Evolutionary conservation across 2,797 vertebrate genomes (phyloP).

Genomic region (Mormyrus proboscirostris): DNA sequence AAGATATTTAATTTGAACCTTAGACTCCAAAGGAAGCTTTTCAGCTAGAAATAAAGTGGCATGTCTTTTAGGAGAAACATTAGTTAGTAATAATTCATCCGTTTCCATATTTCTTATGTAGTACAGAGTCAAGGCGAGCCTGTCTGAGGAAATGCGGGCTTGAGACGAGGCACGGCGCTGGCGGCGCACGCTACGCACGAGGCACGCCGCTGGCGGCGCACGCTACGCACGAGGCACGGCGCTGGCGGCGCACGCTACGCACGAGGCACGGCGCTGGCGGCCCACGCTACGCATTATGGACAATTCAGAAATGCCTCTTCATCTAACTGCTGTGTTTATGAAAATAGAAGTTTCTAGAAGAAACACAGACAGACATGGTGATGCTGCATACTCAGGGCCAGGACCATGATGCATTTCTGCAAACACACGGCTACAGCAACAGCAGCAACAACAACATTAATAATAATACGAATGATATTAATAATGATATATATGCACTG

Average conservation of each 20-base stretch:
- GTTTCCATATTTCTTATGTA: neutral
- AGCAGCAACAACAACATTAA: neutral
- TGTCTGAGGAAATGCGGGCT: too few species aligned
- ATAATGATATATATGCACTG: neutral
- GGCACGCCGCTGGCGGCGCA: too few species aligned
- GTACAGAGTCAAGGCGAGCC: neutral
- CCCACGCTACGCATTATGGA: neutral
- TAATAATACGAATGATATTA: neutral
- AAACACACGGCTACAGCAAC: too few species aligned
- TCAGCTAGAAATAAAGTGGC: neutral
- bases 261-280: too few species aligned
- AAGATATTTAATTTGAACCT: neutral
- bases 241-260: neutral
- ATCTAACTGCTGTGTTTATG: neutral
- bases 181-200: neutral
- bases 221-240: neutral
- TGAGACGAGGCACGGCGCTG: neutral
- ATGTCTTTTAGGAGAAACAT: neutral
- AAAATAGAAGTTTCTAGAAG: neutral
- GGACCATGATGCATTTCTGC: neutral
- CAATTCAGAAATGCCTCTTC: neutral
- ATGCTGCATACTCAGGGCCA: neutral
- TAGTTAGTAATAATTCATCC: neutral
- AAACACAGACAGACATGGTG: neutral
- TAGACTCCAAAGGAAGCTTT: neutral